Conservation (phyloP, 2,888 invertebrate genomes). For the Crepidodera aurea region DNA sequence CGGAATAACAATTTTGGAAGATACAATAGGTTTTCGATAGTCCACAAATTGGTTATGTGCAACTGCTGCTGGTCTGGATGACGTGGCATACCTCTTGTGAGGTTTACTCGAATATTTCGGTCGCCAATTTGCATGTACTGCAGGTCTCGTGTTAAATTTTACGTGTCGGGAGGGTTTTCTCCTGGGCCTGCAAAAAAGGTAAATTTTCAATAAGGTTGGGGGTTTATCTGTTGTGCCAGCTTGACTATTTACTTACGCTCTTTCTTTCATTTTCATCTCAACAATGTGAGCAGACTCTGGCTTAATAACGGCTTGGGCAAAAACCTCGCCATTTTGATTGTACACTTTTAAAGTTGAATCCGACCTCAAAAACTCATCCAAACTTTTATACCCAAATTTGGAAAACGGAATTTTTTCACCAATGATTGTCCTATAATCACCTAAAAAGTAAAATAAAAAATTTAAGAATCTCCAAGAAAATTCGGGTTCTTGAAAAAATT, state of each 20-base stretch:
- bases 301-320: slow-evolving; percentile 67
- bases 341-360: slow-evolving; percentile 67
- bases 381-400: slow-evolving; percentile 66
- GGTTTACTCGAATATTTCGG: slow-evolving; percentile 44
- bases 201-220: no score
- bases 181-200: background rate
- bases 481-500: no score
- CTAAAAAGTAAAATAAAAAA: slow-evolving; percentile 54
- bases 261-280: slow-evolving; percentile 52
- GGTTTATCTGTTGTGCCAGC: no score
- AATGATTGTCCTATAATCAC: slow-evolving; percentile 71
- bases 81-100: slow-evolving; percentile 41
- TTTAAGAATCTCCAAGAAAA: no score
- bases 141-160: slow-evolving; percentile 43
- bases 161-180: background rate
- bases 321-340: slow-evolving; percentile 63
- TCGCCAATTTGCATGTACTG: slow-evolving; percentile 46
- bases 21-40: slow-evolving; percentile 32
- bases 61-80: slow-evolving; percentile 49
- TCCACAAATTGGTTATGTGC: slow-evolving; percentile 55
- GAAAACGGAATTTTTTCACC: slow-evolving; percentile 71
- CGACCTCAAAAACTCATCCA: slow-evolving; percentile 69
- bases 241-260: slow-evolving; percentile 21
- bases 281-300: slow-evolving; percentile 70
- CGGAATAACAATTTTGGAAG: slow-evolving; percentile 41